A percentile compares a stretch with the other conserved stretches of the same genome.
Conservation (phyloP, 2,797 vertebrate genomes). For the Schizothorax lantsangensis region DNA sequence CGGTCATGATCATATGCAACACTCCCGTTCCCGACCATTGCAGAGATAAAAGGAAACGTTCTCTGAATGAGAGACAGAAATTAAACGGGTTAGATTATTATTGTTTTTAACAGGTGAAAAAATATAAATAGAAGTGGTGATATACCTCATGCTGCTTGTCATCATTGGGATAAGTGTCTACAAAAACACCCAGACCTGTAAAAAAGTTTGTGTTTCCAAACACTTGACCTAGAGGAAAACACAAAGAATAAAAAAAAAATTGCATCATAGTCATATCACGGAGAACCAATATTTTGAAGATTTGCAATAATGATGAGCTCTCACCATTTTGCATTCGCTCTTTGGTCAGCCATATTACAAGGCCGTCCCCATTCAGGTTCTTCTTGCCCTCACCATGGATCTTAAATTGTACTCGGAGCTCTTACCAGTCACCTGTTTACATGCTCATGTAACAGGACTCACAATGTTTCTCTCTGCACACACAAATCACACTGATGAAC, state of each 20-base stretch:
- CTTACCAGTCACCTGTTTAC: slow-evolving; percentile 93
- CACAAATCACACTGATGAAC: slow-evolving; percentile 25
- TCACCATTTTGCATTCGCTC: slow-evolving; percentile 92
- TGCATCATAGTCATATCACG: neutral
- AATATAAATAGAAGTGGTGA: neutral
- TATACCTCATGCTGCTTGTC: slow-evolving; percentile 92
- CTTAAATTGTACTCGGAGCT: slow-evolving; percentile 92
- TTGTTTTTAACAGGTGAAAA: neutral
- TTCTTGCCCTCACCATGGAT: slow-evolving; percentile 93
- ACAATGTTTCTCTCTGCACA: no score
- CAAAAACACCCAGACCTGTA: slow-evolving; percentile 89
- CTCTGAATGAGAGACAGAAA: slow-evolving; percentile 71
- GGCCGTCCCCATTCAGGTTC: slow-evolving; percentile 90
- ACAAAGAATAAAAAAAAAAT: neutral
- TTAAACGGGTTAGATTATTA: neutral
- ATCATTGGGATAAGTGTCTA: slow-evolving; percentile 95
- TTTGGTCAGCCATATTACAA: slow-evolving; percentile 93
- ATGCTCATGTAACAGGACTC: slow-evolving; percentile 89
- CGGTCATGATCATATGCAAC: slow-evolving; percentile 87
- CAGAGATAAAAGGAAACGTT: slow-evolving; percentile 87
- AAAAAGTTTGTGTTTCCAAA: slow-evolving; percentile 94
- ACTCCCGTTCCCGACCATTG: slow-evolving; percentile 94
- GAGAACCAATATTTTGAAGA: neutral
- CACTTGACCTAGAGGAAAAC: slow-evolving; percentile 82
- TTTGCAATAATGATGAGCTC: neutral